Conservation (phyloP, 2,113 vertebrate genomes). For the Chloroceryle aenea region DNA sequence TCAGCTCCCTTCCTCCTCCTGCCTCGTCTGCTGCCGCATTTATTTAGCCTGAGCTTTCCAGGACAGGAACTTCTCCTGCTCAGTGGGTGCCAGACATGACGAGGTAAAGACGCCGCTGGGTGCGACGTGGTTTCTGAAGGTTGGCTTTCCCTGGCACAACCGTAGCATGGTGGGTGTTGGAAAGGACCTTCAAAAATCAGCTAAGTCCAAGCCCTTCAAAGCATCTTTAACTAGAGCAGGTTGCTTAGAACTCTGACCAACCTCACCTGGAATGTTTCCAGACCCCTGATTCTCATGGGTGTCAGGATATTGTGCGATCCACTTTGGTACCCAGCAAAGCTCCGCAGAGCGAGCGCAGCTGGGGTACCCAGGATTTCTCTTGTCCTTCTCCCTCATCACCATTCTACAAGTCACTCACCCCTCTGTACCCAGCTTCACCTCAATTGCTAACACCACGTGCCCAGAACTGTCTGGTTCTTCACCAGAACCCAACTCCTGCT, state of each 20-base stretch:
- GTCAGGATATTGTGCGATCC: not conserved
- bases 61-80: not conserved
- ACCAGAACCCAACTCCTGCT: not conserved
- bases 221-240: not conserved
- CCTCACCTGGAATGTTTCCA: not conserved
- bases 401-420: not conserved
- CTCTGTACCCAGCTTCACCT: rapidly evolving
- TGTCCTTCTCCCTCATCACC: rapidly evolving
- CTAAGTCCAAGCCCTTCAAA: not conserved
- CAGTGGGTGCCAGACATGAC: rapidly evolving
- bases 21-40: not conserved
- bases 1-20: not conserved
- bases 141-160: not conserved
- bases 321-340: not conserved
- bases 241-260: not conserved
- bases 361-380: not conserved
- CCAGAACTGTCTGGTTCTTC: not conserved
- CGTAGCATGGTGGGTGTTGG: too few relatives aligned
- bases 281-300: not conserved
- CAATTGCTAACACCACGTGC: rapidly evolving
- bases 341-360: not conserved
- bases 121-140: rapidly evolving
- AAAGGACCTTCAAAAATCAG: not conserved
- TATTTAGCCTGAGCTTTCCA: not conserved
- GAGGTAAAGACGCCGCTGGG: not conserved